phyloP scores from a whole-genome alignment of 2,113 vertebrate species.

The Barnardius zonarius region DNA sequence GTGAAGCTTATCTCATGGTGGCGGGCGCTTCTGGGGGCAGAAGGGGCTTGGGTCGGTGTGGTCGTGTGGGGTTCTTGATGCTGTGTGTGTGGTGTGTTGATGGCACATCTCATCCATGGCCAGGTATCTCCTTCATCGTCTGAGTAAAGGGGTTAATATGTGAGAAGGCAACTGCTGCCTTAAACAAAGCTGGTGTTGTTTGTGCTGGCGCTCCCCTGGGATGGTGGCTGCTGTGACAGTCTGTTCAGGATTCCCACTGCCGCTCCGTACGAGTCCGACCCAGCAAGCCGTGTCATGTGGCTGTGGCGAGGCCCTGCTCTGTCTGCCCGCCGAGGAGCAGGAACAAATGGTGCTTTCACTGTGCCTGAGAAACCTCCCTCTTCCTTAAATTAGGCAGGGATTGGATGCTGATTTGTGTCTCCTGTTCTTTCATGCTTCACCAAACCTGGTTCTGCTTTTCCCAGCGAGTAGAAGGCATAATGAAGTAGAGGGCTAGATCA shows the following conservation, averaged over 20 bases:
- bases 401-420: not conserved
- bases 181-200: conserved; percentile 8
- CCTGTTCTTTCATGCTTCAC: not conserved
- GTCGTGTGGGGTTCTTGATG: fast-evolving
- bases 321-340: not conserved
- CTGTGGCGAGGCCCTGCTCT: not conserved
- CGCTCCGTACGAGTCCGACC: not conserved
- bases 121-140: not conserved
- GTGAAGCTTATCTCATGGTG: not conserved
- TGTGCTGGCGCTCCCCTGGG: not conserved
- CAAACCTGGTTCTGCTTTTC: not conserved
- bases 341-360: conserved; percentile 23
- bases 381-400: not conserved
- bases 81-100: fast-evolving
- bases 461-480: not conserved
- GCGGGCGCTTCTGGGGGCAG: fast-evolving
- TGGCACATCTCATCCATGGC: not conserved
- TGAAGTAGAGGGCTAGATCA: not conserved
- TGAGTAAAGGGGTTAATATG: not conserved
- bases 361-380: not conserved
- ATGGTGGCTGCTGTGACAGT: not conserved
- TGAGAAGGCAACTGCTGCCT: not conserved
- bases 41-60: not conserved
- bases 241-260: not conserved
- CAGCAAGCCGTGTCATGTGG: not conserved